Evolutionary conservation across 2,888 invertebrate species (phyloP), one percentile per base, ranked within the genome.

Genomic region (Cerastis rubricosa): DNA sequence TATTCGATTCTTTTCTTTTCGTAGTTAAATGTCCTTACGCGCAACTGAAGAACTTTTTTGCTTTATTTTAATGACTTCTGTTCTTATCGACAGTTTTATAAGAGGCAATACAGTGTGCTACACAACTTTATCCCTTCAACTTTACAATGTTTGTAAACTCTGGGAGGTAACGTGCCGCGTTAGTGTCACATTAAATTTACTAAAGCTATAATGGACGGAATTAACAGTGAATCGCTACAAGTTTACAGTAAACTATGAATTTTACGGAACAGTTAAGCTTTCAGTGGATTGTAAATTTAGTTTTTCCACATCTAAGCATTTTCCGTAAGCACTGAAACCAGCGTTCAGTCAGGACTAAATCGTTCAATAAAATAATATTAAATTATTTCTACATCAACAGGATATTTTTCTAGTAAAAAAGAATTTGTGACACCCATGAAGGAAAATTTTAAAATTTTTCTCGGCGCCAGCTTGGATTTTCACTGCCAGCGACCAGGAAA

Each of bases 1-100:
- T 85, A 79, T 67, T 57, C 29, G 67, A 81, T 81, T 74, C 47
- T 78, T 79, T 79, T 72, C 76, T 76, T 76, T 66, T 66, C 68
- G 45, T 57, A 72, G 49, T 69, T 71, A 78, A 75, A 85, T 66
- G 65, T 82, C 69, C 25, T 76, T 49, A 66, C 43, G 71, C 57
- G 65, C 54, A 59, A 65, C 67, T 66, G 47, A 65, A 78, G 61
- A 72, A 69, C 54, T 43, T 54, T 64, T 67, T 67, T 70, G 57
- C 69, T 57, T 69, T 71, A 76, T 78, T 78, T 65, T 71, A 82
- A 74, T 72, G 29, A 63, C 25, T 14, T 73, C n/a, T 54, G 40
- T 64, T 59, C 25, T 49, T 65, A 72, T 71, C 70, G 43, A 43
- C 35, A 49, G 22, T 69, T 76, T 65, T 65, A 51, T 71, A 71